These are phyloP conservation scores for Coremacera marginata DNA, from an alignment of 2,888 invertebrate species.

Conservation along the genomic window DNA sequence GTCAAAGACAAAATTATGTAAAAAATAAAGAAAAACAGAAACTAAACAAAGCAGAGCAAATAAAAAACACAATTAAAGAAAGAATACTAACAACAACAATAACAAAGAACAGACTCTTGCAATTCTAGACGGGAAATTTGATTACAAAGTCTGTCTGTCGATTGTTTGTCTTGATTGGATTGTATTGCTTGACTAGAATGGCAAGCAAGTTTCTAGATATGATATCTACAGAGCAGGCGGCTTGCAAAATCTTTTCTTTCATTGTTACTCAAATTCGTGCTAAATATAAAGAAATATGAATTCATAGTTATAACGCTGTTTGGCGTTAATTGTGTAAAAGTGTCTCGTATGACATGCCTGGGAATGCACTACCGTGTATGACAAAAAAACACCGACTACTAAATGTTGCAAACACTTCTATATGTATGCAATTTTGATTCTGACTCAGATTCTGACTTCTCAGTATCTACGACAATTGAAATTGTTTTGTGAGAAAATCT, in stretches of 20 bases:
- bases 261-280: background rate
- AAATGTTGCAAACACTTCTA: too few relatives aligned
- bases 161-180: constrained; percentile 27
- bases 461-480: background rate
- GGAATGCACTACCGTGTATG: constrained; percentile 19
- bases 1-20: background rate
- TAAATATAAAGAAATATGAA: background rate
- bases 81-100: background rate
- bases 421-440: background rate
- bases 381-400: constrained; percentile 7
- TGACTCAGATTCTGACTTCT: background rate
- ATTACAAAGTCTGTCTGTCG: constrained; percentile 25
- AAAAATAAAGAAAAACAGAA: background rate
- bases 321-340: constrained; percentile 4
- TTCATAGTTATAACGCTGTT: too few relatives aligned
- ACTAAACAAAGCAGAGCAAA: background rate
- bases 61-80: background rate
- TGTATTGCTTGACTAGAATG: background rate
- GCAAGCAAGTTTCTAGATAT: too few relatives aligned
- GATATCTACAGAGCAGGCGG: too few relatives aligned
- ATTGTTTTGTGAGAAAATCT: background rate
- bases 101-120: constrained; percentile 7
- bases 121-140: constrained; percentile 30
- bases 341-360: constrained; percentile 38
- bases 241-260: too few relatives aligned